Conservation (phyloP, 2,797 vertebrate genomes). For the Semaprochilodus insignis region DNA sequence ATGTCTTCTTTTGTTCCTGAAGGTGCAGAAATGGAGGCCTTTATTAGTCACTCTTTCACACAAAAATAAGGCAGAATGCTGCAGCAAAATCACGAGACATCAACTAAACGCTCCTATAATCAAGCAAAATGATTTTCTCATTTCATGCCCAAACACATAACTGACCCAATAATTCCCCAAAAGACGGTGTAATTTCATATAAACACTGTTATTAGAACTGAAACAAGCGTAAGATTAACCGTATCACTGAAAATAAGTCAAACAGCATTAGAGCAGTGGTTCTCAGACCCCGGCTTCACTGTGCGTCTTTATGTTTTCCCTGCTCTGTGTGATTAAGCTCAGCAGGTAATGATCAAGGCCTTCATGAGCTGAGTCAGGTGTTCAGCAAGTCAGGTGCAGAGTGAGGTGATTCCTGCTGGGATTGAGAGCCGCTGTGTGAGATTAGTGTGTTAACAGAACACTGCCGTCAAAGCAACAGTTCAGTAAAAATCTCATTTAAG, state of each 20-base stretch:
- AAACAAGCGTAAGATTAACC: neutral
- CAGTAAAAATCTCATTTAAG: too few species aligned
- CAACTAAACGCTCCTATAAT: neutral
- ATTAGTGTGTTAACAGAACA: neutral
- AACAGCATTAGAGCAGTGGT: neutral
- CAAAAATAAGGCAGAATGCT: neutral
- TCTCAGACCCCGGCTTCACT: neutral
- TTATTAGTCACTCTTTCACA: neutral
- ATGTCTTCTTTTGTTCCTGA: neutral
- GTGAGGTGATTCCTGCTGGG: neutral
- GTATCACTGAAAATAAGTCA: neutral
- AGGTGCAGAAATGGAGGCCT: neutral
- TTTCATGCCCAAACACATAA: neutral
- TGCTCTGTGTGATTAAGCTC: slow-evolving; percentile 18
- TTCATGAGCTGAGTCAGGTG: neutral
- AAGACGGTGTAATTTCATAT: neutral
- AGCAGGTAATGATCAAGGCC: slow-evolving; percentile 21
- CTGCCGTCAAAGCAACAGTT: too few species aligned
- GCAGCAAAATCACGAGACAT: too few species aligned
- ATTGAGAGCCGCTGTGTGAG: neutral
- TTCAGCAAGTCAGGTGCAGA: neutral
- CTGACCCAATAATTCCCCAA: neutral
- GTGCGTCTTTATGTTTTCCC: neutral
- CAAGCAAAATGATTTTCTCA: neutral
- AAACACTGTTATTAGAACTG: neutral